Percentiles rank a stretch among this genome's conserved stretches.
phyloP scores from a whole-genome alignment of 2,888 invertebrate species.

The Malthinus flaveolus region DNA sequence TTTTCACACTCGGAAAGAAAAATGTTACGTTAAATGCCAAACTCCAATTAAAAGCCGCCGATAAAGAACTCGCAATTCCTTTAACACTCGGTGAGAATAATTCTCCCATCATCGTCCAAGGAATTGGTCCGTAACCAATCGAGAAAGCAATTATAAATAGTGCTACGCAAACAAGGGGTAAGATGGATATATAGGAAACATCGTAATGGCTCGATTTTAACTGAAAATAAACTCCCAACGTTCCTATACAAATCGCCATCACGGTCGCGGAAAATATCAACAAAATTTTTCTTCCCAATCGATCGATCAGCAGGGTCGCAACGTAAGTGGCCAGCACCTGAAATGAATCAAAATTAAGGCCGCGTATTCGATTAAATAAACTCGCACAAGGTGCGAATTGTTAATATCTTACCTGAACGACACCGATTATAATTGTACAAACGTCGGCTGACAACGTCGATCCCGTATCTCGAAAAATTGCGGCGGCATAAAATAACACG shows the following conservation, averaged over 20 bases:
- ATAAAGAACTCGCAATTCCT: constrained; percentile 67
- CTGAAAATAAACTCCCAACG: constrained; percentile 52
- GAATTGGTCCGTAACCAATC: constrained; percentile 71
- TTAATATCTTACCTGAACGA: constrained; percentile 44
- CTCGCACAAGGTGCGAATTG: too few relatives aligned
- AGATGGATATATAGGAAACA: constrained; percentile 35
- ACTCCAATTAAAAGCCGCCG: constrained; percentile 70
- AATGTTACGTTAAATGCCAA: constrained; percentile 68
- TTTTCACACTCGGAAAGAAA: constrained; percentile 64
- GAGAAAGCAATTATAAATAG: constrained; percentile 57
- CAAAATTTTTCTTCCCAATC: constrained; percentile 63
- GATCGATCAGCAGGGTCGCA: constrained; percentile 63
- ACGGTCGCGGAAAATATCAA: constrained; percentile 63
- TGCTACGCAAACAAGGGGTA: constrained; percentile 40
- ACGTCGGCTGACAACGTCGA: constrained; percentile 40
- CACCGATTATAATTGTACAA: constrained; percentile 55
- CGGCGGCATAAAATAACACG: constrained; percentile 48
- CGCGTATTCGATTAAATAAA: background rate
- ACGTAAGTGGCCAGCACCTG: constrained; percentile 62
- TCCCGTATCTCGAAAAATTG: constrained; percentile 48
- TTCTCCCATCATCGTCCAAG: constrained; percentile 72
- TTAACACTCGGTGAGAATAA: constrained; percentile 67
- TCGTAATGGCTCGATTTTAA: constrained; percentile 37
- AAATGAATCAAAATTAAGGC: constrained; percentile 16
- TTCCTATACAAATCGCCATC: constrained; percentile 60